phyloP scores from a whole-genome alignment of 1,140 invertebrate genomes.

The Atopsyche davidsoni region DNA sequence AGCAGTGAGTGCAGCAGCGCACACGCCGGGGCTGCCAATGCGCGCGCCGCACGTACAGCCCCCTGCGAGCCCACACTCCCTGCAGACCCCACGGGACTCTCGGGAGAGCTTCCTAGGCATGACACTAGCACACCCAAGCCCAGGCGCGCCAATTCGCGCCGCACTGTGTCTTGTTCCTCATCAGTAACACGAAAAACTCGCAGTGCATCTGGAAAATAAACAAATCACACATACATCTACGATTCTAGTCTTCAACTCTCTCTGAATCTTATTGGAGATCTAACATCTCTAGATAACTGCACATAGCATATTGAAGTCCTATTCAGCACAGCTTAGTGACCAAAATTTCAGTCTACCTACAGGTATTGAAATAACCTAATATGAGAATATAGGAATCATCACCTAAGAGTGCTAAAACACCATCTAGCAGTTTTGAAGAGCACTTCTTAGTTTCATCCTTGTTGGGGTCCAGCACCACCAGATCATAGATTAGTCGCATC shows the following conservation, averaged over 20 bases:
- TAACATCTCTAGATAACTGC: neutral
- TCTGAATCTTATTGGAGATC: neutral
- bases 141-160: constrained; percentile 22
- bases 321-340: neutral
- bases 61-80: constrained; percentile 7
- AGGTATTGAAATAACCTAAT: neutral
- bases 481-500: constrained; percentile 54
- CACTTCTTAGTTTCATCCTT: constrained; percentile 49
- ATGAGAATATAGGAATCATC: constrained; percentile 5
- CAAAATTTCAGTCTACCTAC: neutral
- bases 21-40: constrained; percentile 23
- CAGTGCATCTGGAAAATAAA: constrained; percentile 19
- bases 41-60: neutral
- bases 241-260: too few relatives aligned
- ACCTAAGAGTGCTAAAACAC: constrained; percentile 47
- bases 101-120: constrained; percentile 14
- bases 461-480: constrained; percentile 51
- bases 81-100: neutral
- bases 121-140: constrained; percentile 22
- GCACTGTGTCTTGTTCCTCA: constrained; percentile 14
- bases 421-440: constrained; percentile 50
- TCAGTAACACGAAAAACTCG: constrained; percentile 26
- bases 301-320: neutral
- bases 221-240: too few relatives aligned
- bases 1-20: constrained; percentile 26